Evolutionary conservation across 2,888 invertebrate species (phyloP).

Genomic region (Andricus curvator): DNA sequence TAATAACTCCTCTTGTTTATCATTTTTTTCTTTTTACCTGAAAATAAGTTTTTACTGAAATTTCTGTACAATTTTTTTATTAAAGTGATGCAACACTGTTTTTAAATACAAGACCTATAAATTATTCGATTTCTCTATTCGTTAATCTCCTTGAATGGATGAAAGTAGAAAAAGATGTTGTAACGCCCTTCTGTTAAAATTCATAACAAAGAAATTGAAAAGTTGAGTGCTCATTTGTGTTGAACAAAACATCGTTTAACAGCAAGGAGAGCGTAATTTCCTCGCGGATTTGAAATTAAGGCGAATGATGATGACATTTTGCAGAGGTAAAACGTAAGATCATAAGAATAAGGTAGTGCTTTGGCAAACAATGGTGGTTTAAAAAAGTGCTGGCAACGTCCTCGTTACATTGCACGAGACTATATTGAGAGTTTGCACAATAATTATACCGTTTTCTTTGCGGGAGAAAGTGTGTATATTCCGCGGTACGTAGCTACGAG

Average conservation of each 20-base stretch:
- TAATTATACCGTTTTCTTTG: conserved; percentile 36
- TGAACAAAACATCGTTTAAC: background rate
- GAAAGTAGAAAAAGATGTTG: background rate
- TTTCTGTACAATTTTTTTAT: too few species aligned
- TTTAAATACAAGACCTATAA: too few species aligned
- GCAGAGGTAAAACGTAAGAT: background rate
- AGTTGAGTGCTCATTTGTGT: background rate
- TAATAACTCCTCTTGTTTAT: too few species aligned
- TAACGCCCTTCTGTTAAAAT: background rate
- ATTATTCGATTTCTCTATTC: background rate
- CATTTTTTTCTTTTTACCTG: too few species aligned
- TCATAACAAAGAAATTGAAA: conserved; percentile 11
- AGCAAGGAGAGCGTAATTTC: background rate
- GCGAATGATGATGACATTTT: conserved; percentile 11
- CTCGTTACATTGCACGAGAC: conserved; percentile 29
- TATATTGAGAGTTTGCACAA: conserved; percentile 32
- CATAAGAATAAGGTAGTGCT: background rate
- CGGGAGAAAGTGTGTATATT: conserved; percentile 34
- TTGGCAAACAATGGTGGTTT: conserved; percentile 24
- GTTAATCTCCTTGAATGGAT: background rate
- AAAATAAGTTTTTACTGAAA: too few species aligned
- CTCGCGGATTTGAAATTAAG: conserved; percentile 7
- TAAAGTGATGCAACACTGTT: too few species aligned
- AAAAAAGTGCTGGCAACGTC: conserved; percentile 28
- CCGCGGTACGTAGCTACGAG: background rate